Evolutionary conservation across 2,797 vertebrate species (phyloP).

Genomic region (Oreochromis grahami): DNA sequence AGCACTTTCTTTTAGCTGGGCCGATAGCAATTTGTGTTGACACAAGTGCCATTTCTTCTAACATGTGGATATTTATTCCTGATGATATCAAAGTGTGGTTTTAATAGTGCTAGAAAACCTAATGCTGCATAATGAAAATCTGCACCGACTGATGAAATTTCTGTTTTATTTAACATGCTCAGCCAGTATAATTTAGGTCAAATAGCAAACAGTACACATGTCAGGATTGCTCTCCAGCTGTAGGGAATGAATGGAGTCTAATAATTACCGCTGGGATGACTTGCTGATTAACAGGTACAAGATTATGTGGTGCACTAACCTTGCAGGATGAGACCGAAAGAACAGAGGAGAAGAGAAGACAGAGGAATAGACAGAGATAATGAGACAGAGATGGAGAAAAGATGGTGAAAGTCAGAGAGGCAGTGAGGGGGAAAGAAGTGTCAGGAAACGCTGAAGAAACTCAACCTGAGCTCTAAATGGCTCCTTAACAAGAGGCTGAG

Average conservation of each 20-base stretch:
- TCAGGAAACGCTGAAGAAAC: constrained; percentile 57
- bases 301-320: neutral
- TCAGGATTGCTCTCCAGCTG: neutral
- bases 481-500: constrained; percentile 64
- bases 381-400: constrained; percentile 59
- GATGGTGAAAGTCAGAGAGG: constrained; percentile 54
- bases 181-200: neutral
- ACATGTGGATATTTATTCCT: constrained; percentile 42
- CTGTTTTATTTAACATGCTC: neutral
- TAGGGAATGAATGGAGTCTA: neutral
- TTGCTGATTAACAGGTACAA: constrained; percentile 15
- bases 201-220: neutral
- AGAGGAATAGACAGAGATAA: constrained; percentile 44
- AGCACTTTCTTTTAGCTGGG: neutral
- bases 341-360: neutral
- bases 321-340: neutral
- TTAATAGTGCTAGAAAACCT: constrained; percentile 24
- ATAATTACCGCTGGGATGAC: neutral
- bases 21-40: neutral
- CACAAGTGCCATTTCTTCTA: neutral
- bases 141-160: neutral
- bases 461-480: constrained; percentile 68
- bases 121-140: neutral
- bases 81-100: constrained; percentile 23
- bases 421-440: constrained; percentile 56